Base-by-base conservation (phyloP, 1,140 invertebrate species). In the Diorhabda sublineata region DNA sequence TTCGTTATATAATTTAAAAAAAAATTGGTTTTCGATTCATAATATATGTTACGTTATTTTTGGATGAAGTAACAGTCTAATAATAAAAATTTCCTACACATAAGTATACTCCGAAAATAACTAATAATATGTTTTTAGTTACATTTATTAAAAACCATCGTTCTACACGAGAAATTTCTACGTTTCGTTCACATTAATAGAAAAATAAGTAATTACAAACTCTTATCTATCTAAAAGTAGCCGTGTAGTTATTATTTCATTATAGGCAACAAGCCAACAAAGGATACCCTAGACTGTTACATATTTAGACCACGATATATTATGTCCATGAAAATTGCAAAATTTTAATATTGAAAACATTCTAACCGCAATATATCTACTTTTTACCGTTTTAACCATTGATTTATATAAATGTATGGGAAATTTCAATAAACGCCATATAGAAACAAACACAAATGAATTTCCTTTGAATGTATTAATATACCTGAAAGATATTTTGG, bases 241-340 rank as follows among this genome's bases (percentile, higher is more conserved):
- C 70, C 63, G 69, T 68, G 67, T 70, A 68, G 69, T 73, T 70
- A 62, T 69, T 72, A 41, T 6, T 66, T 42, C 65, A 67, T 75
- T 72, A 77, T 75, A 75, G 78, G 79, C 78, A 78, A 69, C 67
- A 72, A 71, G 78, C 79, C 77, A 79, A 74, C 69, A 70, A 58
- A 71, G 61, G 71, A 73, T 76, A 75, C 72, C 75, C 77, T 78
- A 78, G 78, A 76, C 78, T 69, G 70, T 73, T 79, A 74, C 76
- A 71, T 72, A 79, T 77, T 77, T 79, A 78, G 78, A 75, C 63
- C 71, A 70, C 67, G 69, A 69, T 71, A 67, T 66, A 68, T 73
- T 67, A 68, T 52, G 47, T 8, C 47, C 47, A 52, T 52, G 47
- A 52, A 52, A 52, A 52, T 52, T n/a, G n/a, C 4, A 52, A 52